phyloP scores from a whole-genome alignment of 2,113 vertebrate genomes.

The Oenanthe oenanthe region DNA sequence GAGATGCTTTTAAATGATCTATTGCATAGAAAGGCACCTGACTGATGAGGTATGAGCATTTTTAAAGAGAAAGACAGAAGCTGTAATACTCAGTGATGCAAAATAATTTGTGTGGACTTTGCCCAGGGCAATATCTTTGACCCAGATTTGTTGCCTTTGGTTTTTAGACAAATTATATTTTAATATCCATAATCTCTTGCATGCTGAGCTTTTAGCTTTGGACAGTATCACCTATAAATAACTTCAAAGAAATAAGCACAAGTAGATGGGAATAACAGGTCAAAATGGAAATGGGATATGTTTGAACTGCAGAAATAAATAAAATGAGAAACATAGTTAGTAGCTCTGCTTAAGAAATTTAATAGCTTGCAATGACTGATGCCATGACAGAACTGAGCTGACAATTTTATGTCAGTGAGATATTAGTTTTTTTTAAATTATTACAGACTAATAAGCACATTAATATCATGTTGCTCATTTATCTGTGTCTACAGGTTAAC shows the following conservation, averaged over 20 bases:
- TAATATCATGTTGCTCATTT: constrained; percentile 3
- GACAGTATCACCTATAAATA: constrained; percentile 30
- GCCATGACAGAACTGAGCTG: constrained; percentile 40
- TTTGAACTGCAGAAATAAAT: constrained; percentile 19
- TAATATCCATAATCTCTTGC: constrained; percentile 13
- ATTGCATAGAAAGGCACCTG: not conserved
- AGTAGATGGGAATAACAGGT: not conserved
- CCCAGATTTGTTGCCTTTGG: constrained; percentile 34
- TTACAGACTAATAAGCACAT: constrained; percentile 51
- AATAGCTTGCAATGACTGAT: constrained; percentile 53
- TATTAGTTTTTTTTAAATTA: constrained; percentile 55
- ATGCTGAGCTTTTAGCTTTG: not conserved
- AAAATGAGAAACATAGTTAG: not conserved
- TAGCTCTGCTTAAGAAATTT: constrained; percentile 15
- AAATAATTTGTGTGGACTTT: constrained; percentile 23
- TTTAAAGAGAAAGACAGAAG: constrained; percentile 1
- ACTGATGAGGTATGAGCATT: not conserved
- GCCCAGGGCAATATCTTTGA: constrained; percentile 37
- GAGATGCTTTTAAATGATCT: not conserved
- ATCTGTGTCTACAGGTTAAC: constrained; percentile 16
- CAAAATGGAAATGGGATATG: not conserved
- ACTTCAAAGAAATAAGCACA: constrained; percentile 15
- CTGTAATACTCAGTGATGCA: constrained; percentile 16
- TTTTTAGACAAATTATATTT: constrained; percentile 41
- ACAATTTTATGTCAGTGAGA: constrained; percentile 45